Conservation (phyloP, 2,888 invertebrate genomes). For the Anagyrus pseudococci region DNA sequence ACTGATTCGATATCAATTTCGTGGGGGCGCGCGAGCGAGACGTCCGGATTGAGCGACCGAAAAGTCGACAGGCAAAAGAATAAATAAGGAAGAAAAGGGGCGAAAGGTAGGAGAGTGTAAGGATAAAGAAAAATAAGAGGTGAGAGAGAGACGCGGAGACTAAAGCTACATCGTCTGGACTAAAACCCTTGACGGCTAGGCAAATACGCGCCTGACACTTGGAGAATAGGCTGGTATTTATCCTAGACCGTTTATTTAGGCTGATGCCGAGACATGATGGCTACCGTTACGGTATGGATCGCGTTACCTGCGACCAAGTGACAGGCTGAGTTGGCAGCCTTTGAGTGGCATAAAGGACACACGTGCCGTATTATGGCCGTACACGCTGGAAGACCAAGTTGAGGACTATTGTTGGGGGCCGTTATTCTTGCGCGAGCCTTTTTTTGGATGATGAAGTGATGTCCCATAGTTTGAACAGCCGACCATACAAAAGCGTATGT, state of each 20-base stretch:
- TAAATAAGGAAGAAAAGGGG: no score
- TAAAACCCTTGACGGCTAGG: constrained; percentile 58
- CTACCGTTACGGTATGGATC: constrained; percentile 52
- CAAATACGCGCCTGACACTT: constrained; percentile 57
- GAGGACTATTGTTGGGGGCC: constrained; percentile 10
- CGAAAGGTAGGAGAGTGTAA: no score
- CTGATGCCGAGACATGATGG: constrained; percentile 56
- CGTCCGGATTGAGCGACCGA: no score
- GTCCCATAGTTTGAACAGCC: no score
- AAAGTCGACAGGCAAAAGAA: no score
- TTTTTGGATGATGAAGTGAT: no score
- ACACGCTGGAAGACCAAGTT: neutral
- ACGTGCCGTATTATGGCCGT: neutral
- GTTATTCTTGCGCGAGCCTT: neutral
- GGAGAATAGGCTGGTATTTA: constrained; percentile 57
- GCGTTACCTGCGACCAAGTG: constrained; percentile 57
- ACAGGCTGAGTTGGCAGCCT: constrained; percentile 53
- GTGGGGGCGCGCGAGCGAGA: no score
- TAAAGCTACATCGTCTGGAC: no score
- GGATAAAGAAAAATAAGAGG: constrained; percentile 25
- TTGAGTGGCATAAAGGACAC: constrained; percentile 50
- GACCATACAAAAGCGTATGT: no score
- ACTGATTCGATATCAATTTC: no score
- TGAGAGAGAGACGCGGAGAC: constrained; percentile 41
- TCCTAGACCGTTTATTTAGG: constrained; percentile 60